phyloP scores from a whole-genome alignment of 2,113 vertebrate genomes.

The Phycodurus eques region DNA sequence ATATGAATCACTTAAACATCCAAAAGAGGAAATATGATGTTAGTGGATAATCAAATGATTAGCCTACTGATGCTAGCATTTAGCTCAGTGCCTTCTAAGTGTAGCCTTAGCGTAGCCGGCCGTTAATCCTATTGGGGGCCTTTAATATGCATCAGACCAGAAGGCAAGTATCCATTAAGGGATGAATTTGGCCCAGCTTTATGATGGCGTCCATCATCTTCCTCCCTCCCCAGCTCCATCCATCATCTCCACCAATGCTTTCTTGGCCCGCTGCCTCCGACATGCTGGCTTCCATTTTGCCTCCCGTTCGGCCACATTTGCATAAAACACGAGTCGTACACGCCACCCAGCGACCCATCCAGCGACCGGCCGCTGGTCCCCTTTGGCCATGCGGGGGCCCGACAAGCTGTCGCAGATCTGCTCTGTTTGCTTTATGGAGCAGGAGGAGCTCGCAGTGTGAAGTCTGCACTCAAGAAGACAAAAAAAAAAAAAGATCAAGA shows the following conservation, averaged over 20 bases:
- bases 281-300: conserved; percentile 58
- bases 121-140: conserved; percentile 8
- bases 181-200: conserved; percentile 44
- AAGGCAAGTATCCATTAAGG: conserved; percentile 41
- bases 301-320: conserved; percentile 55
- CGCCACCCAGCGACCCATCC: conserved; percentile 24
- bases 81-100: conserved; percentile 1
- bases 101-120: not conserved
- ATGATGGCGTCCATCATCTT: conserved; percentile 34
- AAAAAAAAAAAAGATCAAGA: not conserved
- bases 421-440: conserved; percentile 76
- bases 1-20: not conserved
- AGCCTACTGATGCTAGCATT: conserved; percentile 6
- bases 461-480: conserved; percentile 43
- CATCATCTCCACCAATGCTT: conserved; percentile 46
- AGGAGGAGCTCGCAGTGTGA: conserved; percentile 39
- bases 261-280: conserved; percentile 61
- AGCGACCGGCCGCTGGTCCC: conserved; percentile 30
- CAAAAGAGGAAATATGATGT: not conserved
- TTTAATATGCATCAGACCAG: conserved; percentile 25
- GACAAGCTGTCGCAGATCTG: conserved; percentile 71
- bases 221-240: conserved; percentile 33
- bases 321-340: conserved; percentile 55
- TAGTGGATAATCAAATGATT: not conserved
- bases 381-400: conserved; percentile 65